phyloP scores from a whole-genome alignment of 2,888 invertebrate species.

The Drosophila limbata region DNA sequence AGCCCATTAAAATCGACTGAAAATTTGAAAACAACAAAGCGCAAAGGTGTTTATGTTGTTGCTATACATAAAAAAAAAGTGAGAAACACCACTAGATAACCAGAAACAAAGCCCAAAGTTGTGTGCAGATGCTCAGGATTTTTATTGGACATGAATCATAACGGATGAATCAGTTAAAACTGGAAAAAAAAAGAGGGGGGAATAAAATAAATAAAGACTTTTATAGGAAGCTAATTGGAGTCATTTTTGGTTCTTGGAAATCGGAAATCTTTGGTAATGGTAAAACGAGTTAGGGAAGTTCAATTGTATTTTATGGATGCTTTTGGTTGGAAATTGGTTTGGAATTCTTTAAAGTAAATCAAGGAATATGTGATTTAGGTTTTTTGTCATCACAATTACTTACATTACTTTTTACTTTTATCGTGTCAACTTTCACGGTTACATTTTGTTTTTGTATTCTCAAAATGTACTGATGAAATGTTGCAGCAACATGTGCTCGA shows the following conservation, averaged over 20 bases:
- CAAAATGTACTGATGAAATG: not conserved
- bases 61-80: slow-evolving; percentile 8
- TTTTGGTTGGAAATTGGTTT: too few species aligned
- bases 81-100: slow-evolving; percentile 17
- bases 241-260: not conserved
- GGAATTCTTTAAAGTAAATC: too few species aligned
- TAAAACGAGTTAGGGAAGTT: too few species aligned
- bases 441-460: not conserved
- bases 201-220: not conserved
- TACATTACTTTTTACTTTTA: not conserved
- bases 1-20: slow-evolving; percentile 2
- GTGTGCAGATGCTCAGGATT: slow-evolving; percentile 3
- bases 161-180: not conserved
- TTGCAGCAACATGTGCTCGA: slow-evolving; percentile 27
- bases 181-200: not conserved
- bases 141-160: slow-evolving; percentile 13
- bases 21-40: slow-evolving; percentile 11
- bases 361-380: too few species aligned
- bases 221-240: not conserved
- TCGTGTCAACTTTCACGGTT: slow-evolving; percentile 1
- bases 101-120: slow-evolving; percentile 13
- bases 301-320: too few species aligned
- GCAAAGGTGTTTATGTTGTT: slow-evolving; percentile 22
- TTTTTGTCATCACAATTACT: not conserved
- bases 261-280: too few species aligned